Base-by-base conservation (phyloP, 2,797 vertebrate genomes). In the Melanotaenia nigrans region DNA sequence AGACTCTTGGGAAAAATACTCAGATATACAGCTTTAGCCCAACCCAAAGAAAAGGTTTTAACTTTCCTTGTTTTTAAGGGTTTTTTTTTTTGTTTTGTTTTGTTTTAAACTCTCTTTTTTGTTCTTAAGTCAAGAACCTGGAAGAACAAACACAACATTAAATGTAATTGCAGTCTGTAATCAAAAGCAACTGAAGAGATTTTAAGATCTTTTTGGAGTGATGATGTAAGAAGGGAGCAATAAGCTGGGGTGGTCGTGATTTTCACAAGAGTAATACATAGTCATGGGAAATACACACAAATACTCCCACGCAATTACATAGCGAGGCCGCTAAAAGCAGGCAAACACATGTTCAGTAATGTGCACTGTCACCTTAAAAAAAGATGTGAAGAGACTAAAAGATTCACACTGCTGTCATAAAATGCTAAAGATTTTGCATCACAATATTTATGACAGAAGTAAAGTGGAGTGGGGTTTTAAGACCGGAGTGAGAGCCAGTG, bases 221-320 rank as follows among this genome's bases (percentile, higher is more conserved):
- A 85, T 89, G 86, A 89, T 86, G 84, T 69, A 88, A 90, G 73
- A 36, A 70, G 63, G 74, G 57, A 68, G 83, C 83, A 89, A 82
- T 54, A 62, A 73, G 71, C 63, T 69, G 60, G 55, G 16, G 68
- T 9, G 35, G 35, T 36, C 3, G 61, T 85, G 85, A 82, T 72
- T 66, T 33, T 33, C 7, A 33, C 32, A 24, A 56, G 61, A 74
- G 65, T 14, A 70, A 80, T 51, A 32, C 28, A 73, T 33, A 62
- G 65, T 61, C 36, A 65, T 28, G 57, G 5, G 28, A 59, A 59
- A 61, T 14, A 40, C 72, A 71, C 73, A 77, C 65, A 67, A 72
- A 81, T 54, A 79, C 62, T 69, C 62, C 47, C 64, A 79, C 67
- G 5, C 61, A 56, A 33, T 76, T 22, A 71, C 70, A 68, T 51